Evolutionary conservation across 2,113 vertebrate species (phyloP).

Genomic region (Sylvietta virens): DNA sequence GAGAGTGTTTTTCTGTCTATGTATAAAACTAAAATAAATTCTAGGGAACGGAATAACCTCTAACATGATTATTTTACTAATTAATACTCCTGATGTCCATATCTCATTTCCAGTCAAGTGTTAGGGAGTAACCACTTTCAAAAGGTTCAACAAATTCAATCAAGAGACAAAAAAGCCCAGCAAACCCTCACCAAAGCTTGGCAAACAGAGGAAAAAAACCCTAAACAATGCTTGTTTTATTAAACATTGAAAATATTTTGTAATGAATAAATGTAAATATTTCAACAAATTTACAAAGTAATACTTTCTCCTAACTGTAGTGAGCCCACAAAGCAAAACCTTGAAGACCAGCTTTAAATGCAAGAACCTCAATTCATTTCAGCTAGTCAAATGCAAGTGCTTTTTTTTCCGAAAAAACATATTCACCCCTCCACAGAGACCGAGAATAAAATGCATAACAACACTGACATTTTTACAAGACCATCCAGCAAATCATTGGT

Average conservation of each 20-base stretch:
- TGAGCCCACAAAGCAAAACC: not conserved
- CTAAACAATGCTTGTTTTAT: not conserved
- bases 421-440: not conserved
- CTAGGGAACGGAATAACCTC: not conserved
- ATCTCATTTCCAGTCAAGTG: not conserved
- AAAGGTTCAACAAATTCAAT: not conserved
- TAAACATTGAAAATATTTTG: not conserved
- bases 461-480: not conserved
- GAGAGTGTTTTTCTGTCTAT: not conserved
- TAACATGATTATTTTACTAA: not conserved
- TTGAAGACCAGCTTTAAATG: not conserved
- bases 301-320: not conserved
- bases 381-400: not conserved
- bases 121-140: not conserved
- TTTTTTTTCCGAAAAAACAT: not conserved
- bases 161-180: not conserved
- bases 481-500: not conserved
- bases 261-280: not conserved
- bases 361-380: not conserved
- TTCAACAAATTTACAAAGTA: not conserved
- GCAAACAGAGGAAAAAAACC: not conserved
- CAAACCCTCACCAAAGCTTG: not conserved
- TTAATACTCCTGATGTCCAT: not conserved
- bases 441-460: not conserved
- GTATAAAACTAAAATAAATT: not conserved